Evolutionary conservation across 1,140 invertebrate species (phyloP).

Genomic region (Calephelis virginiensis): DNA sequence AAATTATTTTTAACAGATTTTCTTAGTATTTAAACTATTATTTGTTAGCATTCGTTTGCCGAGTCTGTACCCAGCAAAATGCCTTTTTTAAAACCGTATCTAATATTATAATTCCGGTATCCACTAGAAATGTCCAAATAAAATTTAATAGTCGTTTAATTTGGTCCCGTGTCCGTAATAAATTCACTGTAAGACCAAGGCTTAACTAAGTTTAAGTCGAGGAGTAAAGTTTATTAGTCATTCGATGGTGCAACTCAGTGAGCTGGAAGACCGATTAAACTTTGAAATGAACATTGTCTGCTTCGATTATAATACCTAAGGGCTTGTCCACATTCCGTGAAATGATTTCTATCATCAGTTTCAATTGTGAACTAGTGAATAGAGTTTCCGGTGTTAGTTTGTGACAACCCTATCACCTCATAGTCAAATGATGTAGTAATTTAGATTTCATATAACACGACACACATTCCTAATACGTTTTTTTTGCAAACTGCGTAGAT

Average conservation of each 20-base stretch:
- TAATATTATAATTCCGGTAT: neutral
- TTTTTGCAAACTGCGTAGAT: no score
- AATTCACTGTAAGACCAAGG: conserved; percentile 12
- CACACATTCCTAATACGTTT: no score
- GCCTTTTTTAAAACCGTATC: neutral
- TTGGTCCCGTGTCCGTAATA: conserved; percentile 14
- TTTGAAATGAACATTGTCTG: conserved; percentile 15
- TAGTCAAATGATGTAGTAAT: no score
- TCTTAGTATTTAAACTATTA: no score
- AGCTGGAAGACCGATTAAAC: conserved; percentile 17
- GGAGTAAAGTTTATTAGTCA: conserved; percentile 16
- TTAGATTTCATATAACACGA: no score
- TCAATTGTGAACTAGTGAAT: no score
- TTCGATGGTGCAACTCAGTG: conserved; percentile 15
- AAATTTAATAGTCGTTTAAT: conserved; percentile 16
- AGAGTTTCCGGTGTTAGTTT: no score
- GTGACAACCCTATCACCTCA: no score
- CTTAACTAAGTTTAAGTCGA: conserved; percentile 16
- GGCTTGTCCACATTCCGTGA: neutral
- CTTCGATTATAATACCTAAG: conserved; percentile 13
- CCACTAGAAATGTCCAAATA: conserved; percentile 3
- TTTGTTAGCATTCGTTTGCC: no score
- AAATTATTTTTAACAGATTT: no score
- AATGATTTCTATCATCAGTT: neutral
- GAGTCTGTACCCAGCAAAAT: neutral